Base-by-base conservation (phyloP, 2,888 invertebrate species). In the Macrosiphum euphorbiae region DNA sequence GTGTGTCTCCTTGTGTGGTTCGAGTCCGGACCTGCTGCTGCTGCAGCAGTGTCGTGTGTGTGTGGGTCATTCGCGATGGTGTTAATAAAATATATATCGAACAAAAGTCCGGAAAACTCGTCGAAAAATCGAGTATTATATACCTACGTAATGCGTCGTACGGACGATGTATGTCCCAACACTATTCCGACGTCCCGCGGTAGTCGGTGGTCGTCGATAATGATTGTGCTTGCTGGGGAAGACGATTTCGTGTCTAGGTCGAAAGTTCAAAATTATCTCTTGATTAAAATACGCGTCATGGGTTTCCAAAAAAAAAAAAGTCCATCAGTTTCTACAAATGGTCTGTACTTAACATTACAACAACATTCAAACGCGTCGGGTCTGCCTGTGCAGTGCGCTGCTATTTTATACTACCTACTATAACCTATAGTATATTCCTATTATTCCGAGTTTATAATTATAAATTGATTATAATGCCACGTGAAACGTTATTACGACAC, bases 1-100 rank as follows among this genome's bases (percentile, higher is more conserved):
- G 41, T 92, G 35, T 41, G 88, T n/a, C 92, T 92, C 28, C 52
- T 88, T 67, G 88, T 92, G 92, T n/a, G 92, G 92, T 88, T 88
- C 35, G 67, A 16, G 52, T 58, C 26, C 35, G 24, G 55, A 55
- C 41, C 47, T 78, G n/a, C 78, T 35, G 50, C 50, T 50, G 52
- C 16, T 3, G 78, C 35, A 35, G 78, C 35, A 78, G 35, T 20
- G n/a, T 41, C 90, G 84, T 78, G 35, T 78, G 35, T 35, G 55
- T 47, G 84, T 84, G 41, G 91, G 91, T 86, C 50, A 47, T n/a
- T 84, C 47, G 86, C 28, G 28, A 44, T 24, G 24, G 35, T 24
- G 28, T 44, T n/a, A 52, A 90, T 52, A 92, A 61, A 87, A 47
- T 47, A 4, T 55, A 26, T 58, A 87, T 7, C 7, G 44, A 44